Conservation (phyloP, 1,140 invertebrate species). For the Leguminivora glycinivorella region DNA sequence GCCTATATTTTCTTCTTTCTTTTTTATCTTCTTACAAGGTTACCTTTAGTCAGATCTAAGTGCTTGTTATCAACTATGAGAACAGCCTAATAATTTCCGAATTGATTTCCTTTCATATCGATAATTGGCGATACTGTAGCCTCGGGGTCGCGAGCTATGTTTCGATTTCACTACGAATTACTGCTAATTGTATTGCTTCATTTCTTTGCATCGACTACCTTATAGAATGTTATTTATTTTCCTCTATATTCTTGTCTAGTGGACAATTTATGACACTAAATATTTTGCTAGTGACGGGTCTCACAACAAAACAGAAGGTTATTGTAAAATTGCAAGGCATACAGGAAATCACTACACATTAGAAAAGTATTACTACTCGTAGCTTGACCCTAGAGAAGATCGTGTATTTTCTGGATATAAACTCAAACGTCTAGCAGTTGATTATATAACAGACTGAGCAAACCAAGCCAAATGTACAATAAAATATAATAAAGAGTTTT, state of each 20-base stretch:
- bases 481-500: not conserved
- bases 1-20: no score
- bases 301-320: no score
- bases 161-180: not conserved
- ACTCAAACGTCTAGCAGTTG: no score
- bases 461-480: no score
- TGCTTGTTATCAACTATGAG: not conserved
- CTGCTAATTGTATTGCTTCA: not conserved
- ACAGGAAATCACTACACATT: no score
- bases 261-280: not conserved
- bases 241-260: not conserved
- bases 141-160: not conserved
- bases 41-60: not conserved
- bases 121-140: conserved; percentile 1
- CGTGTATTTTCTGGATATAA: no score
- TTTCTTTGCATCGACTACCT: not conserved
- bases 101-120: conserved; percentile 2
- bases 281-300: no score
- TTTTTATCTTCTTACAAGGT: no score
- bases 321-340: no score
- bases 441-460: no score
- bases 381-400: no score
- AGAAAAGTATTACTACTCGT: no score
- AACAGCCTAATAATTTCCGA: not conserved
- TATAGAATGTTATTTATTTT: not conserved